Base-by-base conservation (phyloP, 2,797 vertebrate species). In the Tangara arthus region DNA sequence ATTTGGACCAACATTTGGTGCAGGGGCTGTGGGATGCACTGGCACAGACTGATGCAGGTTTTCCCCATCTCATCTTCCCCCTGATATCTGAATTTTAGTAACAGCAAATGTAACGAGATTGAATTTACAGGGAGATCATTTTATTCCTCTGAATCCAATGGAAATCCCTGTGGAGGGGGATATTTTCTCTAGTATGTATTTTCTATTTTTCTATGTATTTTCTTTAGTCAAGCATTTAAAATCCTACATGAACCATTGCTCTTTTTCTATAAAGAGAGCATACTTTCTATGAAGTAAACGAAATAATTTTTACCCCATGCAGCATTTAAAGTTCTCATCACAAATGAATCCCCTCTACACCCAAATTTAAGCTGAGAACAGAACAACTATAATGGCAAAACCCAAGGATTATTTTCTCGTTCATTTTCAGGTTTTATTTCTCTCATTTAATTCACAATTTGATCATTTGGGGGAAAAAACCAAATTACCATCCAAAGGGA, bases 171-270 rank as follows among this genome's bases (percentile, higher is more conserved):
- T 15, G 12, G 28, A 64, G 42, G 12, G 24, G 24, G 16, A 27
- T 2, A 19, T 42, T 77, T 53, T 42, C 20, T 42, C 32, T 9
- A 22, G 4, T 55, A n/a, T 15, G 32, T n/a, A 55, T 59, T 57
- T 37, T 37, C 16, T 18, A 12, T 59, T 59, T 59, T 27, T 59
- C 34, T 37, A 8, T 64, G 26, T 4, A 12, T 44, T 53, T 44
- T 35, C 26, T 44, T 12, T 6, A 22, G 24, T 7, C 3, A 22
- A 64, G 26, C n/a, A 64, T 12, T 64, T 64, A 24, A 64, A 64
- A 24, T 64, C 73, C 15, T 34, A 4, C 24, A 15, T 0, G 4
- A 42, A 15, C 32, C 7, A 0, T 15, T 42, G 37, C 9, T 63
- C 15, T 63, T 52, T 42, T 42, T 12, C 37, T 28, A 7, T 23